phyloP scores from a whole-genome alignment of 2,888 invertebrate species.

The Protophormia terraenovae region DNA sequence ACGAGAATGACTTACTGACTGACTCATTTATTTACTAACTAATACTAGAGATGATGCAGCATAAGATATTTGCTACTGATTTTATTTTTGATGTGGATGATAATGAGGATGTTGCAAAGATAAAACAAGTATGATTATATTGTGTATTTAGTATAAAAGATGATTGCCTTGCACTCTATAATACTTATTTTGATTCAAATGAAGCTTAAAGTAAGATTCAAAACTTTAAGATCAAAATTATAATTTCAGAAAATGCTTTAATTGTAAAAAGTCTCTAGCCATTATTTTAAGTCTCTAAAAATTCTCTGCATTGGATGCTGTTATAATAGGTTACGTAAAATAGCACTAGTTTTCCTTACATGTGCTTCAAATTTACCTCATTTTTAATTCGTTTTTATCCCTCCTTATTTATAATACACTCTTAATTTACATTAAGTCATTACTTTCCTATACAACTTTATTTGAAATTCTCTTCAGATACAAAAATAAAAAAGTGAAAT shows the following conservation, averaged over 20 bases:
- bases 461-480: neutral
- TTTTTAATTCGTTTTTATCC: neutral
- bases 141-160: neutral
- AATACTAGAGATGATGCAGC: neutral
- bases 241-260: too few species aligned
- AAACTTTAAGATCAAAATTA: too few species aligned
- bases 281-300: too few species aligned
- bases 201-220: too few species aligned
- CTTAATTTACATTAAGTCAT: neutral
- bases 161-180: neutral
- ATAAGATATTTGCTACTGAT: neutral
- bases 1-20: constrained; percentile 6
- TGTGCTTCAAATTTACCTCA: neutral
- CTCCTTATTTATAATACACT: neutral
- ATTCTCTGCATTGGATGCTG: too few species aligned
- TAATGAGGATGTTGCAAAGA: constrained; percentile 3
- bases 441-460: neutral
- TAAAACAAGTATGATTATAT: neutral
- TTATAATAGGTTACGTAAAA: too few species aligned
- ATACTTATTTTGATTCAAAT: too few species aligned
- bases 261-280: too few species aligned
- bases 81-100: neutral
- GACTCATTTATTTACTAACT: constrained; percentile 50
- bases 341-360: too few species aligned
- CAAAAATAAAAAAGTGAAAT: neutral